A percentile compares a stretch with the other conserved stretches of the same genome.
Evolutionary conservation across 2,888 invertebrate species (phyloP).

Genomic region (Anagyrus pseudococci): DNA sequence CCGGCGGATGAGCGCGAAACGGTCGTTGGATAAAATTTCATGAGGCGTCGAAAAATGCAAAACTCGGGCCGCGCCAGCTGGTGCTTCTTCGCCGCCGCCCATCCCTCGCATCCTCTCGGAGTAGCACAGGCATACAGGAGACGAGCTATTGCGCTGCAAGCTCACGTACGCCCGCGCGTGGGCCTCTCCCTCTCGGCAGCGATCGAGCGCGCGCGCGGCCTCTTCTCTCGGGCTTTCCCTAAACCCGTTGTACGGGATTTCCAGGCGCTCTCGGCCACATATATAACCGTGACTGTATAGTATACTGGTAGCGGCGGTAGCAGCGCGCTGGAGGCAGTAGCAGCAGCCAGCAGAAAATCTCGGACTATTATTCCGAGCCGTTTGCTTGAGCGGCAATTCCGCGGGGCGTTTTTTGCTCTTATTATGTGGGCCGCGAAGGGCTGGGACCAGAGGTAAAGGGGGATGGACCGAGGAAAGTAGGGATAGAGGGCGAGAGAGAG

Average conservation of each 20-base stretch:
- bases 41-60: constrained; percentile 26
- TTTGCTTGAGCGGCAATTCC: constrained; percentile 36
- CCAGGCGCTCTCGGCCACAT: background rate
- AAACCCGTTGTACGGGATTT: too few species aligned
- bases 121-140: background rate
- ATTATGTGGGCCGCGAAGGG: constrained; percentile 22
- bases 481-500: too few species aligned
- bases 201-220: too few species aligned
- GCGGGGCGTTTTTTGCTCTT: constrained; percentile 33
- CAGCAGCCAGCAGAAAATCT: constrained; percentile 30
- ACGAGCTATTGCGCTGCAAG: too few species aligned
- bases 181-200: too few species aligned
- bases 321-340: background rate
- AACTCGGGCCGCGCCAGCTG: constrained; percentile 4
- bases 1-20: too few species aligned
- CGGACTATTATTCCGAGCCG: constrained; percentile 39
- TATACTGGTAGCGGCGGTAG: background rate
- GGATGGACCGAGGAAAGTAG: too few species aligned
- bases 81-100: background rate
- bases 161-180: too few species aligned
- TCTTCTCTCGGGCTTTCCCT: too few species aligned
- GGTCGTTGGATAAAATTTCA: constrained; percentile 15
- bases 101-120: background rate
- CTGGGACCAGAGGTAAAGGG: too few species aligned
- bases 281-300: too few species aligned